Evolutionary conservation across 2,888 invertebrate species (phyloP), one percentile per base, ranked within the genome.

Genomic region (Melipona beecheii): DNA sequence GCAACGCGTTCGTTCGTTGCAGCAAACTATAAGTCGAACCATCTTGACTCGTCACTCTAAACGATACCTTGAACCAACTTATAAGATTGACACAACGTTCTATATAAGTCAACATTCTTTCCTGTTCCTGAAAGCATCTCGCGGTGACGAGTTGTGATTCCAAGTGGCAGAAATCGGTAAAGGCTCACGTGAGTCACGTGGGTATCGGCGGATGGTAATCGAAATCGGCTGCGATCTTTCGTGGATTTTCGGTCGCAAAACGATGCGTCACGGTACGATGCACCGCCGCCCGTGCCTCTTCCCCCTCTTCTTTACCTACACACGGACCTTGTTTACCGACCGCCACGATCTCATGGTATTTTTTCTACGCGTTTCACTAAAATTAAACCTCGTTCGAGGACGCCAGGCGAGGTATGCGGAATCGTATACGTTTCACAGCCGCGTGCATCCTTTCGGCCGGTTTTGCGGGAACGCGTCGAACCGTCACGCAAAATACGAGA

Each of bases 351-450:
- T 80, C 65, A 60, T 70, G 75, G 54, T 82, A 80, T 82, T 80
- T 82, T 82, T 80, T 80, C 73, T 80, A 75, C 80, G 56, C 79
- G 78, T 31, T 36, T 65, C 74, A 71, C 82, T 82, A 82, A 82
- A 82, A 82, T 82, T 82, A 82, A 80, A 66, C 80, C 36, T 36
- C 82, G 69, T 80, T 75, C 82, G 82, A 82, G 82, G 82, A 82
- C 82, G 66, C 75, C 56, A 52, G 17, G 65, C 65, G 43, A 70
- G 9, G 70, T 82, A 82, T 80, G 82, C 82, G 80, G 80, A 80
- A 80, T 82, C 75, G 9, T 36, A 36, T 36, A 54, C 43, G 50
- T 36, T 66, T 70, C 17, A 31, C 79, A 50, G 64, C 69, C 17
- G 27, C 54, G 62, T 50, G 69, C 78, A 56, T 74, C 79, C 56